Base-by-base conservation (phyloP, 2,797 vertebrate species). In the Enteromius treurensis region DNA sequence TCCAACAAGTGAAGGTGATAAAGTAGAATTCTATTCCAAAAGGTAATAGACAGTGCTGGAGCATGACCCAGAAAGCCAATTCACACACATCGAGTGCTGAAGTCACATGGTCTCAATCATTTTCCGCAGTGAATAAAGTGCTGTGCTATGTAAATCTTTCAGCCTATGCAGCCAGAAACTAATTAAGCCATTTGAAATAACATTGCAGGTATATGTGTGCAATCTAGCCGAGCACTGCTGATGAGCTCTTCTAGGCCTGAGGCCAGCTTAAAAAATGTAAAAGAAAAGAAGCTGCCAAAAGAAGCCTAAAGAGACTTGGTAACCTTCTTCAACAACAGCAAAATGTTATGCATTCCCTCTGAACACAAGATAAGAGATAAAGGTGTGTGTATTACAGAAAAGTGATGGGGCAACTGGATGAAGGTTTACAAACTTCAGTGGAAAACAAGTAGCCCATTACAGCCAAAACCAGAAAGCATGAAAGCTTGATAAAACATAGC, bases 111-210 rank as follows among this genome's bases (percentile, higher is more conserved):
- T 91, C 92, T 94, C 93, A 94, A 93, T 94, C 92, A 93, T 93
- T 86, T 89, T 90, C 87, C 83, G 85, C 88, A 91, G 88, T 89
- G 88, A 92, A 92, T 90, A 91, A 83, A 83, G 86, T 71, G 82
- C 69, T 75, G 82, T 11, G 79, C 84, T 79, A 88, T 89, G 88
- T 88, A 90, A 91, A 90, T 91, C 91, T 89, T 76, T 69, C 85
- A 81, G 86, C 80, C 79, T 88, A 88, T 86, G 91, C 90, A 91
- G 90, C 93, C 92, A 90, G 90, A 92, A 94, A 93, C 93, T 95
- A 95, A 95, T 95, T 94, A 95, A 95, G 93, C 93, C 92, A 93
- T 95, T 94, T 92, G 91, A 94, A 95, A 95, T 93, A 94, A 93
- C 93, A 93, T 93, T 90, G 90, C 92, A 94, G 93, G 92, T 94